Conservation (phyloP, 2,888 invertebrate genomes). For the Platycheirus rosarum region DNA sequence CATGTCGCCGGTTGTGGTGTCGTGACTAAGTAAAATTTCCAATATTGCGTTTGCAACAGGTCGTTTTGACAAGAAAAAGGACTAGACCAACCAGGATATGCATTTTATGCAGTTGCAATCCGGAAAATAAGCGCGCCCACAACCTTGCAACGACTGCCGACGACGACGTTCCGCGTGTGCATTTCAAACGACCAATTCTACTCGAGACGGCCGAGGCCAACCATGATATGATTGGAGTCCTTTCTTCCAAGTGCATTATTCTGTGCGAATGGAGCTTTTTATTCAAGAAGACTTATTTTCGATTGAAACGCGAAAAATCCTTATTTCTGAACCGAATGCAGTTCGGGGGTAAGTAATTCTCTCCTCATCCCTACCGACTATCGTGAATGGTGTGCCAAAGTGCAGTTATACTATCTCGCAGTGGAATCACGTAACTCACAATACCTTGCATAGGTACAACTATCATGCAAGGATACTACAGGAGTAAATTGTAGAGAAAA, state of each 20-base stretch:
- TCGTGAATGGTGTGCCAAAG: conserved; percentile 76
- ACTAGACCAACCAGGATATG: conserved; percentile 59
- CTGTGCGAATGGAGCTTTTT: conserved; percentile 1
- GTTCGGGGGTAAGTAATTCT: conserved; percentile 50
- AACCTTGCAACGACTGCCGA: conserved; percentile 61
- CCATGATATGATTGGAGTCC: conserved; percentile 42
- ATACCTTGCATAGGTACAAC: conserved; percentile 13
- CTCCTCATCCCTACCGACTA: conserved; percentile 67
- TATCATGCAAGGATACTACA: conserved; percentile 9
- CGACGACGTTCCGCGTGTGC: conserved; percentile 65
- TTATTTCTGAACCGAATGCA: conserved; percentile 52
- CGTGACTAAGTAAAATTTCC: conserved; percentile 72
- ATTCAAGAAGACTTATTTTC: conserved; percentile 73
- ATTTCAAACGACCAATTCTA: conserved; percentile 36
- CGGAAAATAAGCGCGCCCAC: conserved; percentile 63
- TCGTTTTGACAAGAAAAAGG: conserved; percentile 38
- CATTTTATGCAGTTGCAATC: conserved; percentile 71
- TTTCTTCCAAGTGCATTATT: conserved; percentile 46
- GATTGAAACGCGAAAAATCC: conserved; percentile 74
- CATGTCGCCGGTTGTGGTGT: conserved; percentile 45
- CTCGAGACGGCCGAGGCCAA: conserved; percentile 1
- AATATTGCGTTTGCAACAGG: conserved; percentile 73
- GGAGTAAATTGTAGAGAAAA: conserved; percentile 28
- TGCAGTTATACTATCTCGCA: conserved; percentile 77
- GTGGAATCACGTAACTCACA: conserved; percentile 66